Percentiles rank a stretch among this genome's conserved stretches.
Conservation (phyloP, 2,888 invertebrate genomes). For the Leucozona laternaria region DNA sequence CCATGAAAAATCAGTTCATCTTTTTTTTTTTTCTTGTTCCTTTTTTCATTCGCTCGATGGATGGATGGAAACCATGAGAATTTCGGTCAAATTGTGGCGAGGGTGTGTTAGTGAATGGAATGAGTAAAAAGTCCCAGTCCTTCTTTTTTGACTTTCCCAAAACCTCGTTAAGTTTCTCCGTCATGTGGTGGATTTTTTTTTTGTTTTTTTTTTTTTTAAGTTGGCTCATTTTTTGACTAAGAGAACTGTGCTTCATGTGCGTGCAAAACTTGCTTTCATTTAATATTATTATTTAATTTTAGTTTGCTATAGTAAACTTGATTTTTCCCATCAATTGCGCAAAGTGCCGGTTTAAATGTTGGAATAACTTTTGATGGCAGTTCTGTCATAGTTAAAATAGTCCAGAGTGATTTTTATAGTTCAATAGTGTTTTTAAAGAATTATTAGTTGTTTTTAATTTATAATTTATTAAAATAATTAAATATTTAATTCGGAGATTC, state of each 20-base stretch:
- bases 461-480: not conserved
- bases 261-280: not conserved
- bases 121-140: slow-evolving; percentile 61
- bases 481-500: not conserved
- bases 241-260: slow-evolving; percentile 14
- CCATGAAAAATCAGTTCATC: slow-evolving; percentile 64
- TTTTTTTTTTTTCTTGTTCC: slow-evolving; percentile 13
- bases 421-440: not conserved
- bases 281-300: slow-evolving; percentile 13
- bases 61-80: slow-evolving; percentile 74
- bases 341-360: slow-evolving; percentile 11
- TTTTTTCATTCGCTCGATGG: slow-evolving; percentile 43
- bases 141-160: slow-evolving; percentile 49
- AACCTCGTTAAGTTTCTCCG: slow-evolving; percentile 61
- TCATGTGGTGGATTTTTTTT: slow-evolving; percentile 13
- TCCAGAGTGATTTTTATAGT: not conserved
- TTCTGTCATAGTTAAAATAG: not conserved
- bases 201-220: not conserved
- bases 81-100: slow-evolving; percentile 77
- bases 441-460: not conserved
- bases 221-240: slow-evolving; percentile 7
- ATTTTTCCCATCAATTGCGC: not conserved
- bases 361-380: not conserved
- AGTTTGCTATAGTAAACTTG: not conserved
- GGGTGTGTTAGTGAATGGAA: slow-evolving; percentile 65